Evolutionary conservation across 2,888 invertebrate species (phyloP), one percentile per base, ranked within the genome.

Genomic region (Caenorhabditis macrosperma): DNA sequence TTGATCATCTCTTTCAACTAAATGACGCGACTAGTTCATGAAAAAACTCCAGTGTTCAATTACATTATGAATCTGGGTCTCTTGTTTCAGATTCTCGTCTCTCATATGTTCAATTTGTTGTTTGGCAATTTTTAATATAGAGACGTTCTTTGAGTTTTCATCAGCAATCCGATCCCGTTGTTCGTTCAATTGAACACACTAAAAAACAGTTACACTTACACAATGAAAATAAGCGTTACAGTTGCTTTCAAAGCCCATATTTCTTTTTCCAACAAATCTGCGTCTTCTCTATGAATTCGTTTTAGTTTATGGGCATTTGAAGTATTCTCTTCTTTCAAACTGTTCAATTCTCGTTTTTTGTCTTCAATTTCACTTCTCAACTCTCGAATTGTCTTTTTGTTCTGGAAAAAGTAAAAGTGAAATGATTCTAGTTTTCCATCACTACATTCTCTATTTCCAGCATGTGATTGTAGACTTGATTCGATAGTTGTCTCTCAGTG

Each of bases 231-330:
- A 38, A 12, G 38, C 10, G 12, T 46, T 52, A 85, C 85, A 10
- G 76, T 80, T n/a, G 83, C 82, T 71, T 83, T 85, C 44, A 83
- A 33, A 20, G 78, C 71, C 83, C 83, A 85, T 12, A 85, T 75
- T 68, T 85, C 85, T 1, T 75, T 61, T 78, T 83, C 83, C 7
- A 85, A 41, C 0, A 83, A 33, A 22, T 61, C 55, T 0, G 64
- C 71, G 17, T 85, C 83, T 55, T 82, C 71, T 17, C 50, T 28
- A 22, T 79, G 61, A 20, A 33, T 69, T 28, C 55, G 22, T 52
- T 75, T 72, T 10, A 79, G 24, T 12, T 61, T 64, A 7, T 69
- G 50, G 0, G 75, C 69, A 6, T 60, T 50, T 22, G 38, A 26
- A 7, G 59, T 46, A 10, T 79, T 57, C n/a, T 59, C 66, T 17